A percentile compares a stretch with the other conserved stretches of the same genome.
Conservation (phyloP, 2,888 invertebrate species). For the Cheilosia pagana region DNA sequence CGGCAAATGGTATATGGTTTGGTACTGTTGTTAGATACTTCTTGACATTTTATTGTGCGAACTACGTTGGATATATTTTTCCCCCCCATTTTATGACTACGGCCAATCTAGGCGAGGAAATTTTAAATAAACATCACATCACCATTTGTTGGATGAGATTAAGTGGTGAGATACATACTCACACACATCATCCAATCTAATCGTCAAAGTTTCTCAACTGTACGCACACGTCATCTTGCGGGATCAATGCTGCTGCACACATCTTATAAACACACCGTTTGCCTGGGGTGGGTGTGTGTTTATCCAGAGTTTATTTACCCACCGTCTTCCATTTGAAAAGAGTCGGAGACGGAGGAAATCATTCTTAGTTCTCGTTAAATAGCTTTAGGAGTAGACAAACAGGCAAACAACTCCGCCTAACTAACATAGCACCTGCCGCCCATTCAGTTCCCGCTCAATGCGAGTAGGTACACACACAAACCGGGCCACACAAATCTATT, state of each 20-base stretch:
- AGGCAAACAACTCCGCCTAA: slow-evolving; percentile 52
- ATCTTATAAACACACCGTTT: slow-evolving; percentile 11
- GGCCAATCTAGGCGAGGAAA: slow-evolving; percentile 43
- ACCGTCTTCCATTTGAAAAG: slow-evolving; percentile 27
- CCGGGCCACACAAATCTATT: slow-evolving; percentile 58
- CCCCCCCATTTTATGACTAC: neutral
- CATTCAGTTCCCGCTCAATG: slow-evolving; percentile 22
- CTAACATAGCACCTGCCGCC: slow-evolving; percentile 69
- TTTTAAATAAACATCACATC: slow-evolving; percentile 66
- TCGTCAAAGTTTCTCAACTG: slow-evolving; percentile 29
- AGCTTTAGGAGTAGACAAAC: slow-evolving; percentile 60
- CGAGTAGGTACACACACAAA: slow-evolving; percentile 18
- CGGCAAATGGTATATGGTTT: slow-evolving; percentile 18
- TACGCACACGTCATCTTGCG: slow-evolving; percentile 39
- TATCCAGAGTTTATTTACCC: slow-evolving; percentile 41
- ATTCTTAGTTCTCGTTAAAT: slow-evolving; percentile 64
- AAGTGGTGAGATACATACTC: slow-evolving; percentile 64
- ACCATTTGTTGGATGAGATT: slow-evolving; percentile 41
- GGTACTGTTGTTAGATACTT: slow-evolving; percentile 35
- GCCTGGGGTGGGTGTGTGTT: slow-evolving; percentile 48
- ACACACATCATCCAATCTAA: slow-evolving; percentile 45
- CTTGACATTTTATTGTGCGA: slow-evolving; percentile 55
- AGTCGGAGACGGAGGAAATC: slow-evolving; percentile 30
- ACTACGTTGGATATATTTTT: slow-evolving; percentile 3
- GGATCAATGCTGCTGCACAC: slow-evolving; percentile 41